A percentile compares a stretch with the other conserved stretches of the same genome.
These are phyloP conservation scores for Styela plicata DNA, from an alignment of 23 tunicate genomes.

Conservation along the genomic window DNA sequence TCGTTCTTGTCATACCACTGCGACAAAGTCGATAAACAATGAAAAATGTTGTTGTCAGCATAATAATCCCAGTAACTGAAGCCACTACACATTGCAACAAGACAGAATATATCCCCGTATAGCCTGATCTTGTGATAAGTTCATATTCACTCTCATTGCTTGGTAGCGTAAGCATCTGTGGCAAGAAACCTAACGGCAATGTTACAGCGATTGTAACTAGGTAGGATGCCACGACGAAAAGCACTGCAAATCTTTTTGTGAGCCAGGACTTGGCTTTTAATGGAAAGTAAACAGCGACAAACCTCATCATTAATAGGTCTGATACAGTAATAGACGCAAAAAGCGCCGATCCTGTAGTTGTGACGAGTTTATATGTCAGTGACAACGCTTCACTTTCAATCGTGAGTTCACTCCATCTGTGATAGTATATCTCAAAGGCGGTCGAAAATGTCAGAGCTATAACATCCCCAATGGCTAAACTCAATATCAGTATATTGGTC, in stretches of 20 bases:
- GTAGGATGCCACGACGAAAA: not conserved
- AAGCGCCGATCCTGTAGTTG: not conserved
- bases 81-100: not conserved
- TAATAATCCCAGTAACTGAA: not conserved
- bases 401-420: not conserved
- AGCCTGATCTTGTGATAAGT: not conserved
- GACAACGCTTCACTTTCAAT: not conserved
- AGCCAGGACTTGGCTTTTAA: not conserved
- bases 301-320: not conserved
- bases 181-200: not conserved
- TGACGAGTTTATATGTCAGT: not conserved
- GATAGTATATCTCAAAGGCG: not conserved
- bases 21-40: not conserved
- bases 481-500: not conserved
- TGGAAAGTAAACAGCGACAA: not conserved
- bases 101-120: not conserved
- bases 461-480: not conserved
- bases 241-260: not conserved
- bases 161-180: not conserved
- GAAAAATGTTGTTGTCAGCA: not conserved
- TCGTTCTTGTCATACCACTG: not conserved
- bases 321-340: not conserved
- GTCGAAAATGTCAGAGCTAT: not conserved
- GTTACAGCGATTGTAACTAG: not conserved
- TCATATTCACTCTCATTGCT: not conserved